Base-by-base conservation (phyloP, 2,113 vertebrate species). In the Pelecanus crispus region DNA sequence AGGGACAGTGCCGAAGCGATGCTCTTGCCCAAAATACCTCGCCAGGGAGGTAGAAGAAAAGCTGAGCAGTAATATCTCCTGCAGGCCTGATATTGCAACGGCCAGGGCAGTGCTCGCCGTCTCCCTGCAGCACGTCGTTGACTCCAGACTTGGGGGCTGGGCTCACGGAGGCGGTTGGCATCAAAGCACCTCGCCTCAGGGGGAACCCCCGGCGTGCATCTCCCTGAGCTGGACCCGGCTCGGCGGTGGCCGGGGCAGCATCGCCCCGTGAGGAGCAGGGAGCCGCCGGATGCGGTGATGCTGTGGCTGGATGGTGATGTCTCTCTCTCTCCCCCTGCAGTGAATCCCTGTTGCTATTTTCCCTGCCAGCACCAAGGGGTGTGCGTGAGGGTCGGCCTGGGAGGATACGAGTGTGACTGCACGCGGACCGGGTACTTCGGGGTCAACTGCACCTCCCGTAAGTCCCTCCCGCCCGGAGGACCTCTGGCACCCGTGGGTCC, bases 301-400 rank as follows among this genome's bases (percentile, higher is more conserved):
- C 20, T 2, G 15, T 10, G 77, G 36, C 28, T 47, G 65, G 58
- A 11, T 10, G 55, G 32, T 88, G 88, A 95, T 6, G 0, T 31
- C 11, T 81, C 52, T 49, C 81, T 81, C 52, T 49, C 78, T 86
- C 49, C 56, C 62, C 22, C 82, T 2, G 6, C 98, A 99, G 99
- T 98, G 96, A 99, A 99, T 71, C 99, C 99, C 22, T 99, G 99
- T n/a, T 99, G 99, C 95, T 98, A 97, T 95, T 99, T 98, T 88
- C 99, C 99, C 1, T 99, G 99, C 90, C 98, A 99, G 97, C 97
- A 99, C 98, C 97, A 98, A 86, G 99, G 99, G 2, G 89, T 99
- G 84, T 99, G 99, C 31, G 93, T 99, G 88, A 98, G 98, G 71
- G 98, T 98, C 4, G 98, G 98, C 45, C 56, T 93, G 38, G 95